Percentiles rank a stretch among this genome's conserved stretches.
Evolutionary conservation across 1,140 invertebrate species (phyloP).

Genomic region (Drosophila takahashii): DNA sequence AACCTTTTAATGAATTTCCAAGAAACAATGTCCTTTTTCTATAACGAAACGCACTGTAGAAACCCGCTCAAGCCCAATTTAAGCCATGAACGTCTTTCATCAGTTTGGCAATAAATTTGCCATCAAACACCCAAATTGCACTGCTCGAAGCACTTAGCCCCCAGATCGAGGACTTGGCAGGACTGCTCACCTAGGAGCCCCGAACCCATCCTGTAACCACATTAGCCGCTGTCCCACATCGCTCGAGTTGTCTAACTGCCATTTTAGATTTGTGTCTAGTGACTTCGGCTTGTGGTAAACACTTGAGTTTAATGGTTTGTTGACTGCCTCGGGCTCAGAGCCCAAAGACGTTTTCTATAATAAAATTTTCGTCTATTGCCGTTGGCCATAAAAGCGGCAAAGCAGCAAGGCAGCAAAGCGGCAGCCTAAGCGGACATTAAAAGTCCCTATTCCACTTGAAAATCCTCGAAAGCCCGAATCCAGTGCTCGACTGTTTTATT

Average conservation of each 20-base stretch:
- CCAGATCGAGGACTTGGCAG: constrained; percentile 2
- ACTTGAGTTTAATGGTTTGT: constrained; percentile 83
- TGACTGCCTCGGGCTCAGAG: constrained; percentile 61
- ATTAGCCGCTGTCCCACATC: constrained; percentile 39
- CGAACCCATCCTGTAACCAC: constrained; percentile 33
- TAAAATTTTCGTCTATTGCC: constrained; percentile 75
- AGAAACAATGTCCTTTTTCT: neutral
- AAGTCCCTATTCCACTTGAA: constrained; percentile 34
- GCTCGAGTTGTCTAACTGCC: constrained; percentile 70
- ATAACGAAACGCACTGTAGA: neutral
- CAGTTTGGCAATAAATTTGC: constrained; percentile 34
- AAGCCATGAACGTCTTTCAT: constrained; percentile 25
- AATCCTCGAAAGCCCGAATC: constrained; percentile 18
- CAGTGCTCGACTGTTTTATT: constrained; percentile 77
- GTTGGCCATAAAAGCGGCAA: constrained; percentile 57
- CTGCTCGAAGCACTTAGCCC: constrained; percentile 28
- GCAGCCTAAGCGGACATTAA: constrained; percentile 72
- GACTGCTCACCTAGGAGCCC: constrained; percentile 25
- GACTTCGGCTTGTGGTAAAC: constrained; percentile 78
- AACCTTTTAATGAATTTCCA: neutral
- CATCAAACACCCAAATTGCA: constrained; percentile 33
- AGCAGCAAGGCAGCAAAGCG: neutral
- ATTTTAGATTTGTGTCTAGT: constrained; percentile 82
- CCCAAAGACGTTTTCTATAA: constrained; percentile 68
- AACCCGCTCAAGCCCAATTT: neutral